Percentiles rank a stretch among this genome's conserved stretches.
phyloP scores from a whole-genome alignment of 1,140 invertebrate species.

The Triops cancriformis region DNA sequence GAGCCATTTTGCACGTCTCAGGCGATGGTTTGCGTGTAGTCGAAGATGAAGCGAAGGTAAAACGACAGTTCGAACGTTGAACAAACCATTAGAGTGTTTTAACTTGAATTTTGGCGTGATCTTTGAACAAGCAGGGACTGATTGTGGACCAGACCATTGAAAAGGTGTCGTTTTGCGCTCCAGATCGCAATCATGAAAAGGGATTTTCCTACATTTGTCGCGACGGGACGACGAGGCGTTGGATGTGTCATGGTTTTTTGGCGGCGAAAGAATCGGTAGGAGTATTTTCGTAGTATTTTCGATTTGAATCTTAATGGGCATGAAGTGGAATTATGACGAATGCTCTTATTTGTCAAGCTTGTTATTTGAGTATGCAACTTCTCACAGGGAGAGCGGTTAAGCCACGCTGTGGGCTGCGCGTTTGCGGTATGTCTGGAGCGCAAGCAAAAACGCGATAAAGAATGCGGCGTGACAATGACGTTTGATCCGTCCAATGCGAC shows the following conservation, averaged over 20 bases:
- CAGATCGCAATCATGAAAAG: conserved; percentile 94
- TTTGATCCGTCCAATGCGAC: conserved; percentile 90
- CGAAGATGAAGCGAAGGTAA: conserved; percentile 91
- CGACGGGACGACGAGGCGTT: conserved; percentile 73
- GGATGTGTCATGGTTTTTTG: conserved; percentile 99
- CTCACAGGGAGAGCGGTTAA: conserved; percentile 80
- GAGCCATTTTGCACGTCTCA: conserved; percentile 88
- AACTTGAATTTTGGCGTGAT: conserved; percentile 27
- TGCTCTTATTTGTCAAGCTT: neutral
- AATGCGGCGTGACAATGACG: conserved; percentile 86
- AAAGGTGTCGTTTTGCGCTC: conserved; percentile 99
- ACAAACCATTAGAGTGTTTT: conserved; percentile 15
- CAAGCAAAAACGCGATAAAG: conserved; percentile 95
- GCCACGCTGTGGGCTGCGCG: conserved; percentile 98
- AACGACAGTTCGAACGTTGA: conserved; percentile 23
- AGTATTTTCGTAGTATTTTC: conserved; percentile 21
- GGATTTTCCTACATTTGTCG: conserved; percentile 92
- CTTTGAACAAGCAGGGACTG: conserved; percentile 53
- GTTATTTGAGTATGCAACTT: neutral
- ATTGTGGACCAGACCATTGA: conserved; percentile 99
- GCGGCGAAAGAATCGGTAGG: conserved; percentile 84
- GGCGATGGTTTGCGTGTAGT: conserved; percentile 95
- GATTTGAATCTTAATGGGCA: neutral
- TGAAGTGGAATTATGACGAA: neutral
- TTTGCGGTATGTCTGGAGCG: conserved; percentile 96